Percentiles rank a stretch among this genome's conserved stretches.
Conservation (phyloP, 2,113 vertebrate species). For the Callaeas wilsoni region DNA sequence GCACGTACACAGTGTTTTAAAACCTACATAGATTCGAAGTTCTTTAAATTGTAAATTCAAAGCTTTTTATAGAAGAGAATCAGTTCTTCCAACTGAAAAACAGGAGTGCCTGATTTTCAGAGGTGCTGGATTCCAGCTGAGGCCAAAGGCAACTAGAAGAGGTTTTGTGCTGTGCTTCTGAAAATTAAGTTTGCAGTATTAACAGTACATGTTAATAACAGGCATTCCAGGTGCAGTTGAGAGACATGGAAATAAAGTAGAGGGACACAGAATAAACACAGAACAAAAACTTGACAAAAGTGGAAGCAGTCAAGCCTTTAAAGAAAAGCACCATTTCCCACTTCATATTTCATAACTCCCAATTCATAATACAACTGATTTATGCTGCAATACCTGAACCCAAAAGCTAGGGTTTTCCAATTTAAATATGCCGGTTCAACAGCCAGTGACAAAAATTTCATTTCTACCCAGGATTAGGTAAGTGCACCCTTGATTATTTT, state of each 20-base stretch:
- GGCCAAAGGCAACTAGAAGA: slow-evolving; percentile 1
- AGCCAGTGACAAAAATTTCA: not conserved
- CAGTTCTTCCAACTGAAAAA: slow-evolving; percentile 3
- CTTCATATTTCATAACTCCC: not conserved
- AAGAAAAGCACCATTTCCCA: not conserved
- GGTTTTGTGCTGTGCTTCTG: not conserved
- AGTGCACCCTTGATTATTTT: not conserved
- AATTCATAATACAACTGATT: not conserved
- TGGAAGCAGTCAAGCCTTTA: not conserved
- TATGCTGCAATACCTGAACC: not conserved
- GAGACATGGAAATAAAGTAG: not conserved
- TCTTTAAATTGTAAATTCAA: slow-evolving; percentile 19
- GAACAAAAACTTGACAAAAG: not conserved
- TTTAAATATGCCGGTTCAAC: not conserved
- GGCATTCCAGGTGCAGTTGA: not conserved
- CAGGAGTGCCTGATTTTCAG: not conserved
- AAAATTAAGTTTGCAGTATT: not conserved
- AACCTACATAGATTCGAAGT: not conserved
- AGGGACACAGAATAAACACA: not conserved
- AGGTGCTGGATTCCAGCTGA: not conserved
- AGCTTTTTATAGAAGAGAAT: not conserved
- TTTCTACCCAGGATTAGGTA: not conserved
- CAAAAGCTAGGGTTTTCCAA: not conserved
- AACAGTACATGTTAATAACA: not conserved
- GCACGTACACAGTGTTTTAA: not conserved